Evolutionary conservation across 2,797 vertebrate species (phyloP).

Genomic region (Okamejei kenojei): DNA sequence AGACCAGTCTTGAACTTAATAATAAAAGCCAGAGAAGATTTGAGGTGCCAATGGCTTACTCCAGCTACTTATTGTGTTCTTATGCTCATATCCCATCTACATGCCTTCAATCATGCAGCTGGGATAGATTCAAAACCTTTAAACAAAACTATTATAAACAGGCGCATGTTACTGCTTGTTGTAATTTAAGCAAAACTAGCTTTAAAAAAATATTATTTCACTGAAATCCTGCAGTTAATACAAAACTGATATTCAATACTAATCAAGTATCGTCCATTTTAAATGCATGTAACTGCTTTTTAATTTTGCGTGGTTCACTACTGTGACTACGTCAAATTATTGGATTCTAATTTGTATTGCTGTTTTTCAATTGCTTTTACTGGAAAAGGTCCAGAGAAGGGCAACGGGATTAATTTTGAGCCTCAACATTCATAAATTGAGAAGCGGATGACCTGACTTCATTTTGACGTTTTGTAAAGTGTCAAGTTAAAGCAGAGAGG

Average conservation of each 20-base stretch:
- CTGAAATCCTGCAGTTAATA: background rate
- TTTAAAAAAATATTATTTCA: background rate
- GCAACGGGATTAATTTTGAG: background rate
- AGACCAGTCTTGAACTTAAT: too few species aligned
- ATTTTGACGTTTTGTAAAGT: background rate
- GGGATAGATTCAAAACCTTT: too few species aligned
- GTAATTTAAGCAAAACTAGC: background rate
- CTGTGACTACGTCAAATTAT: background rate
- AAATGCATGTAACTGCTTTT: background rate
- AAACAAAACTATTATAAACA: too few species aligned
- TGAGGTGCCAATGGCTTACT: too few species aligned
- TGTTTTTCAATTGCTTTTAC: background rate
- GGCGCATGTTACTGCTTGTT: background rate
- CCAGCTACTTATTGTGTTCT: too few species aligned
- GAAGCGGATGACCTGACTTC: background rate
- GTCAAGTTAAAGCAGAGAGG: background rate
- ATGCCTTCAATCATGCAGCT: too few species aligned
- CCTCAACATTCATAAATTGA: background rate
- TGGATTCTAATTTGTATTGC: background rate
- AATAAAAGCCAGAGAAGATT: too few species aligned
- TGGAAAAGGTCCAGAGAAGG: background rate
- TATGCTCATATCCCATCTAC: too few species aligned
- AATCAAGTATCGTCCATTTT: background rate
- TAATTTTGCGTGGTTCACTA: background rate
- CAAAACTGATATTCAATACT: background rate